phyloP scores from a whole-genome alignment of 30 jellyfish, hydroid and myxozoan genomes.

The Cassiopea xamachana region DNA sequence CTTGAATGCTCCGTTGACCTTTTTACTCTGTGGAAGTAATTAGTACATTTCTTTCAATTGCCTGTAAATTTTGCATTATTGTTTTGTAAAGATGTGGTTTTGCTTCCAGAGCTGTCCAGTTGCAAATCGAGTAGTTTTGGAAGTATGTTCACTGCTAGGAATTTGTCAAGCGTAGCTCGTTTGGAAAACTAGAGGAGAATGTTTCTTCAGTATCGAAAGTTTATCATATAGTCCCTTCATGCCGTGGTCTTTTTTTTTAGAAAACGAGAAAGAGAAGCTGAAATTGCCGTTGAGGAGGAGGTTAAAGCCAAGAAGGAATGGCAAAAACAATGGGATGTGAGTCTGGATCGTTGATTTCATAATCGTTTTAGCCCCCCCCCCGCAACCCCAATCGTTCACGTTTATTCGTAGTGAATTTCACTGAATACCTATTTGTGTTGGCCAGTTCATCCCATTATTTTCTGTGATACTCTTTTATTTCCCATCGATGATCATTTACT shows the following conservation, averaged over 20 bases:
- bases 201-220: neutral
- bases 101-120: too few relatives aligned
- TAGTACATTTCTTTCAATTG: too few relatives aligned
- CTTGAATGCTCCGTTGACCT: too few relatives aligned
- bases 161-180: neutral
- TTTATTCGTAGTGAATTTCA: too few relatives aligned
- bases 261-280: slow-evolving; percentile 93
- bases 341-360: slow-evolving; percentile 3
- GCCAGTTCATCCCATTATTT: neutral
- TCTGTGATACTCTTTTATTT: neutral
- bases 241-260: neutral
- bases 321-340: slow-evolving; percentile 97
- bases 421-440: neutral
- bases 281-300: slow-evolving; percentile 91
- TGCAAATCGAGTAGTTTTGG: too few relatives aligned
- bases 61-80: too few relatives aligned
- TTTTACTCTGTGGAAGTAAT: too few relatives aligned
- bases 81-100: too few relatives aligned
- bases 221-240: neutral
- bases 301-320: slow-evolving; percentile 89
- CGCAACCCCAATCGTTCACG: too few relatives aligned
- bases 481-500: neutral
- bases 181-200: neutral
- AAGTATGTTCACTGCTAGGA: too few relatives aligned
- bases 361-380: neutral